These are phyloP conservation scores for Sebastes hubbsi DNA, from an alignment of 2,797 vertebrate genomes.

Conservation along the genomic window DNA sequence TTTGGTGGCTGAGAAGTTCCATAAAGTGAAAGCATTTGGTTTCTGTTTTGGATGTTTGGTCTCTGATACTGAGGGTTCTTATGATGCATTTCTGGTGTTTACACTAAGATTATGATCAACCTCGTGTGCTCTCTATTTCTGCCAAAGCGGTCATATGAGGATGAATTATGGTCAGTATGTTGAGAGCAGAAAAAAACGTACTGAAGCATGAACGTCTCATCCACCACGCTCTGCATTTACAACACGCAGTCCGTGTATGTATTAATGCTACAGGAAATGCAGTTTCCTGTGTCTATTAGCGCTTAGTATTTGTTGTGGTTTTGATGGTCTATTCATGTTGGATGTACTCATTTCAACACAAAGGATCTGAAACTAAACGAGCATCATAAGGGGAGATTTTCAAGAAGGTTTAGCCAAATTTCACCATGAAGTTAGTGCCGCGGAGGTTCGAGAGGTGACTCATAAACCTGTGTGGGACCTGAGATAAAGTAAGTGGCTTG, in stretches of 20 bases:
- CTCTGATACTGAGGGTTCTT: not conserved
- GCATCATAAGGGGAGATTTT: not conserved
- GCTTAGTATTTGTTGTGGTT: not conserved
- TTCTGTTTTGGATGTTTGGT: not conserved
- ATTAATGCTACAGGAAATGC: not conserved
- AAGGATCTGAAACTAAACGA: not conserved
- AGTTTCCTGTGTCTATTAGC: not conserved
- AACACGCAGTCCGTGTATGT: too few species aligned
- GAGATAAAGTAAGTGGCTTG: not conserved
- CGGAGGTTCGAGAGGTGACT: conserved; percentile 15
- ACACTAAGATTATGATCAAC: not conserved
- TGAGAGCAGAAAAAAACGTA: not conserved
- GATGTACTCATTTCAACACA: not conserved
- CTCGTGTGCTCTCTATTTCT: not conserved
- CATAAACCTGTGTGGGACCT: conserved; percentile 14
- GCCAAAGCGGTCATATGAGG: not conserved
- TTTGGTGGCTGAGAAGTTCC: not conserved
- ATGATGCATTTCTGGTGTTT: not conserved
- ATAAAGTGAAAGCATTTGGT: not conserved
- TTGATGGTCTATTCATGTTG: not conserved
- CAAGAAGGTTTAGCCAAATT: not conserved
- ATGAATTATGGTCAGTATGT: not conserved
- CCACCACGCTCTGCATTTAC: not conserved
- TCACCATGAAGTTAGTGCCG: not conserved
- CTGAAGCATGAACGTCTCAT: not conserved